Conservation (phyloP, 1,140 invertebrate genomes). For the Galleria mellonella region DNA sequence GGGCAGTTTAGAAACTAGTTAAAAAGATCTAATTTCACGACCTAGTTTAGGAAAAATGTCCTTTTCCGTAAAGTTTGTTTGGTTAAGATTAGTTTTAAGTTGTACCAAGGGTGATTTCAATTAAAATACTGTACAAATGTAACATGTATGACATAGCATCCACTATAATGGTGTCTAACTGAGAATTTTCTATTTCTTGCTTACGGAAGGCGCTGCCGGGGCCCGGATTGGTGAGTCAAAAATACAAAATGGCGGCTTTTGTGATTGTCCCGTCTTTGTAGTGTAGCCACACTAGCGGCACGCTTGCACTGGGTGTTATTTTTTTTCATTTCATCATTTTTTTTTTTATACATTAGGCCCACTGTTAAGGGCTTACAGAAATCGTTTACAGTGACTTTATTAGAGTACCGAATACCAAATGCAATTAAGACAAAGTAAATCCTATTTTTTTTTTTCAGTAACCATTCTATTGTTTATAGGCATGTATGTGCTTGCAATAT, state of each 20-base stretch:
- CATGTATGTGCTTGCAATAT: constrained; percentile 44
- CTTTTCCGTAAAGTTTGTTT: too few species aligned
- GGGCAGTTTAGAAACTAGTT: too few species aligned
- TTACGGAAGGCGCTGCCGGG: constrained; percentile 68
- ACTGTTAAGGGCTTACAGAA: too few species aligned
- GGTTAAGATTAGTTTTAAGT: too few species aligned
- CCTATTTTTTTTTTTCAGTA: neutral
- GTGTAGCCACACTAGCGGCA: constrained; percentile 9
- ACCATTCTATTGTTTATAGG: constrained; percentile 32
- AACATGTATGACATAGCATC: too few species aligned
- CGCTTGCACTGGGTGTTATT: neutral
- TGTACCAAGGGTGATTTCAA: too few species aligned
- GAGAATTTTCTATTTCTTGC: constrained; percentile 46
- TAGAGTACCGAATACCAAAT: too few species aligned
- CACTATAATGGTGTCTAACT: constrained; percentile 12
- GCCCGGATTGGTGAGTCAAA: constrained; percentile 69
- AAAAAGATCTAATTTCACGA: too few species aligned
- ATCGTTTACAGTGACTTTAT: too few species aligned
- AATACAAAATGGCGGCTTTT: constrained; percentile 41
- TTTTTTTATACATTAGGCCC: neutral
- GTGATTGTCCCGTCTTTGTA: constrained; percentile 27
- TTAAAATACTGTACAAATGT: too few species aligned
- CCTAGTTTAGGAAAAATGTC: too few species aligned
- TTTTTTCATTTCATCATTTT: neutral
- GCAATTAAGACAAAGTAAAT: neutral